These are phyloP conservation scores for Acrocephalus kingi DNA, from an alignment of 2,113 vertebrate genomes.

Conservation along the genomic window DNA sequence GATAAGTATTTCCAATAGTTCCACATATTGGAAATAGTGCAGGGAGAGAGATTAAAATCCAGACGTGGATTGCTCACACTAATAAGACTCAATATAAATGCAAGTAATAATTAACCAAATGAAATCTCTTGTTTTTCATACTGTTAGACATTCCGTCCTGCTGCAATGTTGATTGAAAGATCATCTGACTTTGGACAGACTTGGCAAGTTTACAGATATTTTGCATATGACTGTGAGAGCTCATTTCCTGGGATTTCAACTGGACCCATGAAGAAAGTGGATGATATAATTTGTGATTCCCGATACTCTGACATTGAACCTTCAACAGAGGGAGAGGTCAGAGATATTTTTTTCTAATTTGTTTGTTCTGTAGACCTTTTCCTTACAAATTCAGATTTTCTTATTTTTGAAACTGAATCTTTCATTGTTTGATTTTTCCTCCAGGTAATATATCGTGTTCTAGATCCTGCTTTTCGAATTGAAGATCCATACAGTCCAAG, in stretches of 20 bases:
- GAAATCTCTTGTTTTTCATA: neutral
- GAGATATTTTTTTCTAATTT: neutral
- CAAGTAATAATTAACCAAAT: neutral
- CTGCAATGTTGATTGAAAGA: slow-evolving; percentile 95
- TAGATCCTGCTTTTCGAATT: slow-evolving; percentile 95
- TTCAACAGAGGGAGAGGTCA: slow-evolving; percentile 94
- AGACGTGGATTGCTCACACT: neutral
- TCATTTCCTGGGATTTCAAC: slow-evolving; percentile 84
- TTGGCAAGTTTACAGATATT: slow-evolving; percentile 95
- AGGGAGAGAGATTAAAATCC: neutral
- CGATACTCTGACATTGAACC: slow-evolving; percentile 97
- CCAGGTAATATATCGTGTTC: slow-evolving; percentile 93
- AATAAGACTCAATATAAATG: neutral
- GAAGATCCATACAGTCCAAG: slow-evolving; percentile 93
- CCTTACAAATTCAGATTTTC: neutral
- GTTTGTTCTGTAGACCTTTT: neutral
- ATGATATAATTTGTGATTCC: slow-evolving; percentile 95
- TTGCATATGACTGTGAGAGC: slow-evolving; percentile 93
- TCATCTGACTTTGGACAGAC: slow-evolving; percentile 91
- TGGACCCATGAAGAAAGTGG: slow-evolving; percentile 94
- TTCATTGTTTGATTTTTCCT: neutral
- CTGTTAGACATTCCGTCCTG: slow-evolving; percentile 90
- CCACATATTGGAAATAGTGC: neutral
- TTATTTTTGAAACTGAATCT: neutral
- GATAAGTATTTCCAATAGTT: neutral